Evolutionary conservation across 2,888 invertebrate genomes (phyloP).

Genomic region (Aricia artaxerxes): DNA sequence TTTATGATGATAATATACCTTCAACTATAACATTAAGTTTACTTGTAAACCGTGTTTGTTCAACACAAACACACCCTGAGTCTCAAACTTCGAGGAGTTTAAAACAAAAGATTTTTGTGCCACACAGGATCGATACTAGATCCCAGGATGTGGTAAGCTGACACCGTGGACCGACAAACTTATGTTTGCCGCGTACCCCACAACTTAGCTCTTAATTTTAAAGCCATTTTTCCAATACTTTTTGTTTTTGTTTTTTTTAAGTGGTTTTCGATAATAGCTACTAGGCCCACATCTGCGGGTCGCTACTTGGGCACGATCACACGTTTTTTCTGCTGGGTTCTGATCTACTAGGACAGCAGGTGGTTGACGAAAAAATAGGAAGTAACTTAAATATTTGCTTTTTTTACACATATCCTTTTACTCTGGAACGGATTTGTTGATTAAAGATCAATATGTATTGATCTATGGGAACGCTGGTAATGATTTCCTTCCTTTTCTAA

Average conservation of each 20-base stretch:
- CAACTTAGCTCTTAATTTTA: not conserved
- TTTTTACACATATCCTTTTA: slow-evolving; percentile 16
- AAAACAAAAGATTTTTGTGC: slow-evolving; percentile 4
- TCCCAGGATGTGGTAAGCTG: slow-evolving; percentile 35
- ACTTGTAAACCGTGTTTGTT: not conserved
- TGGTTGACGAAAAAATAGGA: slow-evolving; percentile 43
- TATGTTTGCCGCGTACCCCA: not conserved
- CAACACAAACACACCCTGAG: not conserved
- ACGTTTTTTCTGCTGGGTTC: slow-evolving; percentile 54
- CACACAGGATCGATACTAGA: slow-evolving; percentile 24
- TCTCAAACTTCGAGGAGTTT: not conserved
- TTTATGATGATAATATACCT: too few relatives aligned
- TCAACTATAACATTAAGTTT: not conserved
- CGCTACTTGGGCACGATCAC: slow-evolving; percentile 55
- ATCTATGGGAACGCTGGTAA: not conserved
- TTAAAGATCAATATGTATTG: not conserved
- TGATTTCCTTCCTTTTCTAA: not conserved
- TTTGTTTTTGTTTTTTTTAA: not conserved
- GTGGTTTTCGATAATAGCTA: slow-evolving; percentile 13
- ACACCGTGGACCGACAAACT: slow-evolving; percentile 25
- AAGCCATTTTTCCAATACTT: not conserved
- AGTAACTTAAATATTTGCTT: slow-evolving; percentile 31
- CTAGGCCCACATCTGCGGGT: slow-evolving; percentile 40
- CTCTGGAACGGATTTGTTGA: not conserved
- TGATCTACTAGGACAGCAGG: slow-evolving; percentile 57